Evolutionary conservation across 2,797 vertebrate genomes (phyloP).

Genomic region (Cyclopterus lumpus): DNA sequence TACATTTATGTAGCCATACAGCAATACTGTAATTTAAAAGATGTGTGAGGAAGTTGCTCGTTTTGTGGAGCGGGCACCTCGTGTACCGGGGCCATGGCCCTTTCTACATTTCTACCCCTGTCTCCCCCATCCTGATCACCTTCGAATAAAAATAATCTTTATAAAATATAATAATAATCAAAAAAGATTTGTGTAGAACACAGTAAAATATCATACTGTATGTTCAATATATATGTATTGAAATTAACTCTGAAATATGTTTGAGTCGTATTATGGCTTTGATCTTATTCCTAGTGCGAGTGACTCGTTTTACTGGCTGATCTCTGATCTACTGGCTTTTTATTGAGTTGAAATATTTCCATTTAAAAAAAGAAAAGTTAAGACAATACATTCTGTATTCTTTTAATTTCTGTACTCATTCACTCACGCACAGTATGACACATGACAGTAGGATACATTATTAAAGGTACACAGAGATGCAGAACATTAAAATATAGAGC

Average conservation of each 20-base stretch:
- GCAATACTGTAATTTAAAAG: not conserved
- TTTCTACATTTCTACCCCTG: not conserved
- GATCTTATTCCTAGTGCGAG: not conserved
- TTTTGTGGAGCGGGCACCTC: no score
- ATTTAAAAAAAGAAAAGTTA: not conserved
- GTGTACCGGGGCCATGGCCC: not conserved
- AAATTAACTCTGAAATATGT: not conserved
- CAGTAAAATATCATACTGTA: no score
- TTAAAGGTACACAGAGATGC: not conserved
- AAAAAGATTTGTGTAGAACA: not conserved
- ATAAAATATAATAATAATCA: no score
- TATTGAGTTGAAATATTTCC: not conserved
- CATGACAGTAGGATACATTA: not conserved
- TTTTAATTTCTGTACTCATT: not conserved
- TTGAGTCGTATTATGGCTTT: slow-evolving; percentile 6
- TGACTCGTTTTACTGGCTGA: not conserved
- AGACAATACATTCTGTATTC: not conserved
- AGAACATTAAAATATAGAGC: not conserved
- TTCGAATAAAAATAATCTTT: not conserved
- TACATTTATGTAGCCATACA: not conserved
- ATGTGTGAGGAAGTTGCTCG: not conserved
- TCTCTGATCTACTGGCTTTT: not conserved
- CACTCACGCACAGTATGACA: not conserved
- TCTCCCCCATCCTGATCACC: not conserved
- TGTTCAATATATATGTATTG: not conserved